These are phyloP conservation scores for Drosophila persimilis DNA, from an alignment of 1,140 invertebrate genomes.

Conservation along the genomic window DNA sequence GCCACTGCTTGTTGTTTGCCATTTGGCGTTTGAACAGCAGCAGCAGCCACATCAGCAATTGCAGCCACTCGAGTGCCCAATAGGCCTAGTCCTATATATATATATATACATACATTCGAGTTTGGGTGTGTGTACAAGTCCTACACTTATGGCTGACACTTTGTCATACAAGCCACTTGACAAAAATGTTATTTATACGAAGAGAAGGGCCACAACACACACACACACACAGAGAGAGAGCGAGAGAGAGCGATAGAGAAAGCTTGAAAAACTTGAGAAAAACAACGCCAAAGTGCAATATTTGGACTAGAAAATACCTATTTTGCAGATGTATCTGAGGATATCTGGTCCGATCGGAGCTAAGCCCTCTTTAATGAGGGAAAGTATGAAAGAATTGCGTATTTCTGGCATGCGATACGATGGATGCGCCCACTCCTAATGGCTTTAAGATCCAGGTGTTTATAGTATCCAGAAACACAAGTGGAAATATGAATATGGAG, in stretches of 20 bases:
- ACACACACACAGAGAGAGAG: not conserved
- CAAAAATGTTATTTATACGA: slow-evolving; percentile 76
- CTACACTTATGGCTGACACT: slow-evolving; percentile 70
- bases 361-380: too few relatives aligned
- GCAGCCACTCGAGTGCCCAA: slow-evolving; percentile 74
- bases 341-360: too few relatives aligned
- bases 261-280: not conserved
- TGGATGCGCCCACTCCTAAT: too few relatives aligned
- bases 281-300: too few relatives aligned
- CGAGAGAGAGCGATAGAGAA: slow-evolving; percentile 1
- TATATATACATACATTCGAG: slow-evolving; percentile 3
- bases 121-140: not conserved
- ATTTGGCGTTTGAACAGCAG: slow-evolving; percentile 57
- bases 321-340: too few relatives aligned
- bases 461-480: too few relatives aligned
- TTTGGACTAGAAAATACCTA: too few relatives aligned
- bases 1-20: slow-evolving; percentile 15
- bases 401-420: too few relatives aligned
- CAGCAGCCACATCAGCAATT: slow-evolving; percentile 45
- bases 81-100: slow-evolving; percentile 38
- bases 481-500: too few relatives aligned
- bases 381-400: too few relatives aligned
- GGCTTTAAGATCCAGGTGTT: too few relatives aligned
- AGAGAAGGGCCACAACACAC: slow-evolving; percentile 12
- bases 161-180: slow-evolving; percentile 77